Conservation (phyloP, 2,113 vertebrate species). For the Philantomba maxwellii region DNA sequence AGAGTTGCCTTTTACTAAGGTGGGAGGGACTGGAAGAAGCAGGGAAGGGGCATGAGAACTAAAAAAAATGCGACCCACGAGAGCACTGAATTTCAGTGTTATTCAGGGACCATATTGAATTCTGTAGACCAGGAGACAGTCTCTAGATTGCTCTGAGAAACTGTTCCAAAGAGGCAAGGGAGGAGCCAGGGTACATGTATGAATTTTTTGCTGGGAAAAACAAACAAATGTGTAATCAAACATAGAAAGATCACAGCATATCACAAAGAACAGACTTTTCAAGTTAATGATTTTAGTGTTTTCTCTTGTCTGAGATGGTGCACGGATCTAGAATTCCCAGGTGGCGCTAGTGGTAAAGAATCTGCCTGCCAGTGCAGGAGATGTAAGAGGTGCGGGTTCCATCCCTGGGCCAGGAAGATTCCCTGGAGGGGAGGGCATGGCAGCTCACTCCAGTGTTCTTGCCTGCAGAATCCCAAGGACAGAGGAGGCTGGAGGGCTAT, state of each 20-base stretch:
- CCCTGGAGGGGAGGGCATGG: background rate
- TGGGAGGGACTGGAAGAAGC: background rate
- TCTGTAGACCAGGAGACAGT: background rate
- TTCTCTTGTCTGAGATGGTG: background rate
- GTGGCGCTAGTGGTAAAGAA: background rate
- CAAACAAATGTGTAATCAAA: background rate
- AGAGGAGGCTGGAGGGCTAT: background rate
- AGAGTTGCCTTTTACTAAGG: background rate
- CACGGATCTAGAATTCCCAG: background rate
- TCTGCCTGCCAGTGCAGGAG: background rate
- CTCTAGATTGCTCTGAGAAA: background rate
- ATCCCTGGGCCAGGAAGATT: background rate
- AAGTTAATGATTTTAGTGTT: background rate
- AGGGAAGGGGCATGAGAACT: background rate
- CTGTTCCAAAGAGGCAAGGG: background rate
- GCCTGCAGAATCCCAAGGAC: background rate
- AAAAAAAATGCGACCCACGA: background rate
- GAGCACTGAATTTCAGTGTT: background rate
- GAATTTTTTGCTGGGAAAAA: background rate
- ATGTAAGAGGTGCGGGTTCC: background rate
- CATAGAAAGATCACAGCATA: background rate
- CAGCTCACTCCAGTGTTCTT: background rate
- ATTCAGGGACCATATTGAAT: background rate
- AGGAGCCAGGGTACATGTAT: background rate
- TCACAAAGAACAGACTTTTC: background rate